phyloP scores from a whole-genome alignment of 2,888 invertebrate species.

The Melipona bicolor region DNA sequence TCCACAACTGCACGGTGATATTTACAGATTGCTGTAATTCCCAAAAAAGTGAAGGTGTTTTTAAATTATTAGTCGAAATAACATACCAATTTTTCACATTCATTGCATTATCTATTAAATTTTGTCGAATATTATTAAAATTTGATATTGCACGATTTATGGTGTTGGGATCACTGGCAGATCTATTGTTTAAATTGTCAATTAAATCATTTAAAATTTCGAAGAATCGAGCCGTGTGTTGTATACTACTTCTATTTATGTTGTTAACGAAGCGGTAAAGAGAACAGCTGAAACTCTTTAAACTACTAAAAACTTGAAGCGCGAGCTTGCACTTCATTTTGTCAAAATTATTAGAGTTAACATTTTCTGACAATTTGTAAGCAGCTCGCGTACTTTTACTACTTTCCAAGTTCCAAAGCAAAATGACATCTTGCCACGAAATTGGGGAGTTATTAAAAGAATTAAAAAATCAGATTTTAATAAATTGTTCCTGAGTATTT shows the following conservation, averaged over 20 bases:
- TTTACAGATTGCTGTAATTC: neutral
- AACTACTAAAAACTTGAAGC: conserved; percentile 1
- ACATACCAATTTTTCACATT: too few species aligned
- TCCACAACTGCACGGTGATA: neutral
- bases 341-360: neutral
- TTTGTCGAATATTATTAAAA: too few species aligned
- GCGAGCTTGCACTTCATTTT: conserved; percentile 20
- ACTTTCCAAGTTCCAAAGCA: conserved; percentile 1
- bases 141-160: neutral
- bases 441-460: neutral
- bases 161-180: neutral
- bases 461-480: conserved; percentile 7
- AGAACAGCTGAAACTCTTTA: neutral
- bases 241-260: neutral
- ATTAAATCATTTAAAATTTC: neutral
- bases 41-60: too few species aligned
- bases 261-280: neutral
- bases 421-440: too few species aligned
- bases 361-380: too few species aligned
- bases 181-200: conserved; percentile 9
- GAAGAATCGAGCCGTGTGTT: too few species aligned
- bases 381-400: neutral
- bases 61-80: too few species aligned
- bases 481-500: neutral
- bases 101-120: neutral